Evolutionary conservation across 2,797 vertebrate species (phyloP).

Genomic region (Hephaestus fuliginosus): DNA sequence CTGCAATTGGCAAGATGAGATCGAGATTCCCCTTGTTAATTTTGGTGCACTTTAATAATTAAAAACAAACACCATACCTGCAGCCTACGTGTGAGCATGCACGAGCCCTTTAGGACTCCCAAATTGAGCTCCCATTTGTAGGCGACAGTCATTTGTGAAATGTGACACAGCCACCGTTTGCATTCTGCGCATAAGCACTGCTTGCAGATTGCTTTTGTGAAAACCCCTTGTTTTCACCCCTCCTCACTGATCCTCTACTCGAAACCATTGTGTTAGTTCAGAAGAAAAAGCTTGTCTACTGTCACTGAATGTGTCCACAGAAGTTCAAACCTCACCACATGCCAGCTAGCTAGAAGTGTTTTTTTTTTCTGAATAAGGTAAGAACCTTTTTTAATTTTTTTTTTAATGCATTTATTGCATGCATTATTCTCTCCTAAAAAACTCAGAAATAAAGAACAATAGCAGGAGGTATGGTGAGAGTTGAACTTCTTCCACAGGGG

Average conservation of each 20-base stretch:
- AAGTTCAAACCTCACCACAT: not conserved
- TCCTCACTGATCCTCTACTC: not conserved
- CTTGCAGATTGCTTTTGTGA: not conserved
- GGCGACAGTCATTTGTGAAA: not conserved
- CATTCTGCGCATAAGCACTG: not conserved
- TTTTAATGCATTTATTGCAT: slow-evolving; percentile 1
- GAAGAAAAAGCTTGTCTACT: not conserved
- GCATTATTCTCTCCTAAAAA: not conserved
- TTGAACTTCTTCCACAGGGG: not conserved
- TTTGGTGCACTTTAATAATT: slow-evolving; percentile 9
- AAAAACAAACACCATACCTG: slow-evolving; percentile 1
- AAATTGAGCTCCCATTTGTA: not conserved
- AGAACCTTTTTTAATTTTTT: too few relatives aligned
- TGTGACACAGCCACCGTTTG: not conserved
- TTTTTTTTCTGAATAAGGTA: not conserved
- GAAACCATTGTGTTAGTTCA: not conserved
- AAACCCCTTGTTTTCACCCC: not conserved
- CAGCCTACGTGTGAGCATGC: not conserved
- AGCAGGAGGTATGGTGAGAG: not conserved
- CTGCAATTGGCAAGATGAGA: slow-evolving; percentile 7
- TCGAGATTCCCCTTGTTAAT: not conserved
- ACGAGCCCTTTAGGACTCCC: not conserved
- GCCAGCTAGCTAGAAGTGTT: not conserved
- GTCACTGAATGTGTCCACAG: not conserved
- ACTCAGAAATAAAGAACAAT: not conserved